Conservation (phyloP, 2,113 vertebrate species). For the Mugil cephalus region DNA sequence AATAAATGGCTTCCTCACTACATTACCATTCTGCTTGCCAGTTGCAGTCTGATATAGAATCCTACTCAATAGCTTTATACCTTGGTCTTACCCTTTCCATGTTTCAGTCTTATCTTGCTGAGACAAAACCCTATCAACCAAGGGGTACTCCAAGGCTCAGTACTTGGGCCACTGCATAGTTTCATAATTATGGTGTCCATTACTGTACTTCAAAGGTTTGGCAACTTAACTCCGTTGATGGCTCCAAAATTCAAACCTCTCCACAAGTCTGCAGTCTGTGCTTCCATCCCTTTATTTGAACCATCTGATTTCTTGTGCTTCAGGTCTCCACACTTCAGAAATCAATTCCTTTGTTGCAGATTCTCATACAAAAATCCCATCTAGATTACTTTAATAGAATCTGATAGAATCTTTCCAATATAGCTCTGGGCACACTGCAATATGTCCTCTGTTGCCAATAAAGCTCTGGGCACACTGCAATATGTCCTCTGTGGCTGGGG, state of each 20-base stretch:
- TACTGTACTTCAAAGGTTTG: background rate
- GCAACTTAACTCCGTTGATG: background rate
- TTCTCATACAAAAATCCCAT: background rate
- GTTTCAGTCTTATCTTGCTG: background rate
- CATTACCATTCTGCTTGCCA: background rate
- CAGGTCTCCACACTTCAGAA: no score
- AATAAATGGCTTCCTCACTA: slow-evolving; percentile 9
- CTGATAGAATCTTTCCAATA: background rate
- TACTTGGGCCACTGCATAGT: background rate
- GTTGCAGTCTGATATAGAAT: no score
- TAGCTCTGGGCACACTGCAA: background rate
- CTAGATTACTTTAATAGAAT: slow-evolving; percentile 1
- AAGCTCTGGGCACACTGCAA: background rate
- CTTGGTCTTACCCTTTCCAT: background rate
- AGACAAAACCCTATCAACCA: background rate
- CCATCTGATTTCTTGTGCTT: background rate
- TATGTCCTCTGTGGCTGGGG: background rate
- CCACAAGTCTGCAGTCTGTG: background rate
- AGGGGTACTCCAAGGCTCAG: background rate
- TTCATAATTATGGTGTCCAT: background rate
- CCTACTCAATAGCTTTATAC: background rate
- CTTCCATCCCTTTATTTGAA: background rate
- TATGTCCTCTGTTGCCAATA: background rate
- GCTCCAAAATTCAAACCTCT: background rate
- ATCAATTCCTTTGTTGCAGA: background rate